These are phyloP conservation scores for Orbicella faveolata DNA, from an alignment of 64 coral and sea anemone genomes.

Conservation along the genomic window DNA sequence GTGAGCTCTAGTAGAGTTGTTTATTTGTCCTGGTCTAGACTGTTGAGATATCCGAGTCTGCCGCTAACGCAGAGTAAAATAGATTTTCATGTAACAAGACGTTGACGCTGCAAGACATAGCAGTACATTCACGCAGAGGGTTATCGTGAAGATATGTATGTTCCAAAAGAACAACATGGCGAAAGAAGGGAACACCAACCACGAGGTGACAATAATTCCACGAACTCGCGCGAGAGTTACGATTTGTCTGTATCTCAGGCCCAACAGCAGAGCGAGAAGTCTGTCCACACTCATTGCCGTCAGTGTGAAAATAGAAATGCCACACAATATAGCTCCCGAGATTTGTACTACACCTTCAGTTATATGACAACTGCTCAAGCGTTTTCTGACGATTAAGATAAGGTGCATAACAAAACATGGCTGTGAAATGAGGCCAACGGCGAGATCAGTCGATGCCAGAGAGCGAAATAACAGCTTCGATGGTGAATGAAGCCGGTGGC, in stretches of 20 bases:
- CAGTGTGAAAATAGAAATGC: constrained; percentile 20
- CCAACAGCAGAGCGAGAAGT: constrained; percentile 4
- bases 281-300: constrained; percentile 30
- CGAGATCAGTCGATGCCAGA: constrained; percentile 62
- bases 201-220: not conserved
- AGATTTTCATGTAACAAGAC: not conserved
- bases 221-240: constrained; percentile 5
- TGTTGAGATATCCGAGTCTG: not conserved
- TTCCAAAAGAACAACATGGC: constrained; percentile 4
- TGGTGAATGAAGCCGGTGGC: constrained; percentile 16
- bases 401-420: constrained; percentile 22
- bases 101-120: not conserved
- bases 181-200: not conserved
- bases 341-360: not conserved
- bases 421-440: constrained; percentile 53
- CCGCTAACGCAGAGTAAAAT: not conserved
- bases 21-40: not conserved
- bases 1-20: not conserved
- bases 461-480: constrained; percentile 49
- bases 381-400: not conserved
- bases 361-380: not conserved
- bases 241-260: constrained; percentile 2
- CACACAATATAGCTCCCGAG: not conserved
- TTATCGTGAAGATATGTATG: not conserved
- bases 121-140: not conserved